Evolutionary conservation across 2,113 vertebrate species (phyloP), one percentile per base, ranked within the genome.

Genomic region (Macquaria australasica): DNA sequence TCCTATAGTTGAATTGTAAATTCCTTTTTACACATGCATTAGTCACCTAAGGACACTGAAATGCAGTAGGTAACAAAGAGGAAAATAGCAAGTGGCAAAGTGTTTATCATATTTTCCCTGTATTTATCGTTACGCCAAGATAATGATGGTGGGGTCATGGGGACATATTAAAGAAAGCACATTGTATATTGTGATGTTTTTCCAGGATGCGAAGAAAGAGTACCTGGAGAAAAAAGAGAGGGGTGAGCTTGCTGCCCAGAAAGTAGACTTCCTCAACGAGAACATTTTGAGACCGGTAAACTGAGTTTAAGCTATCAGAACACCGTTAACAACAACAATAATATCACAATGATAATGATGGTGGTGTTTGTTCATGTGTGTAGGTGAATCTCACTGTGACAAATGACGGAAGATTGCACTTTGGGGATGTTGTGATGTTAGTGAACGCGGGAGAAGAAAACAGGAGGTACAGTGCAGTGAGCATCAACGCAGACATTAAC

Each of bases 341-440:
- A 5, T 28, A 15, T 37, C 1, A 41, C 25, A 21, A 0, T 28
- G 10, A 71, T 71, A 1, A 50, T 23, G 4, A 79, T 56, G 6
- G n/a, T 12, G 1, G 7, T 67, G 37, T 79, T 67, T 79, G 37
- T 76, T 21, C 7, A 3, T 80, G 45, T 79, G 75, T 85, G 25
- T 39, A 99, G 98, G 92, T 94, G 56, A 83, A 94, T 56, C 94
- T 99, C 6, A 97, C 96, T 0, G 2, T 96, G 6, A 93, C 95
- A 0, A 77, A 69, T 20, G 97, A 98, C 18, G 97, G 97, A 1
- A 79, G 76, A 0, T 11, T 98, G 87, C 97, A 95, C 89, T 97
- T 96, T 62, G 98, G 98, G 7, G 96, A 99, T 85, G 92, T 89
- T 0, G 96, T 99, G 87, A 95, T 98, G 94, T 87, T 99, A 16